Percentiles rank a stretch among this genome's conserved stretches.
Conservation (phyloP, 1,140 invertebrate species). For the Hycleus phaleratus region DNA sequence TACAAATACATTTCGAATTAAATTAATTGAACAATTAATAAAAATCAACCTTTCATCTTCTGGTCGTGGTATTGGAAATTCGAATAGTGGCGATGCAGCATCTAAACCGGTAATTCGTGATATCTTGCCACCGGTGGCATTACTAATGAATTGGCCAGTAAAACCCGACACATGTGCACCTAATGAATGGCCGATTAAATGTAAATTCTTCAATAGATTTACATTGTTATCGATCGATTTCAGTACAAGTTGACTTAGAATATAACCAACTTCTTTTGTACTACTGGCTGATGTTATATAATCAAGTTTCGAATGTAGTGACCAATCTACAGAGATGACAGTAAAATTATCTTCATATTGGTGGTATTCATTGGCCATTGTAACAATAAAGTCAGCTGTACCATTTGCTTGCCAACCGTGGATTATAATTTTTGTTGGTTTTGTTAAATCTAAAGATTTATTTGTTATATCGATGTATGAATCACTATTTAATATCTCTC, state of each 20-base stretch:
- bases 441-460: background rate
- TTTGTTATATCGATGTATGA: background rate
- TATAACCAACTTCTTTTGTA: slow-evolving; percentile 20
- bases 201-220: slow-evolving; percentile 34
- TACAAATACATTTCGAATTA: background rate
- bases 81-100: slow-evolving; percentile 49
- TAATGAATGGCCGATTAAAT: slow-evolving; percentile 53
- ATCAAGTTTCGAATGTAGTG: slow-evolving; percentile 10
- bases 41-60: no score
- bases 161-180: slow-evolving; percentile 52
- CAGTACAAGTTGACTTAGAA: slow-evolving; percentile 27
- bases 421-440: slow-evolving; percentile 1
- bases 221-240: slow-evolving; percentile 34
- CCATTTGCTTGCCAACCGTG: slow-evolving; percentile 1
- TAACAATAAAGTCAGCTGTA: background rate
- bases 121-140: slow-evolving; percentile 42
- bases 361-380: background rate
- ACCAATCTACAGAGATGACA: slow-evolving; percentile 23
- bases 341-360: background rate
- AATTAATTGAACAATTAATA: no score
- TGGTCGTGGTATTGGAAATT: background rate
- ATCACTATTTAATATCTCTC: background rate
- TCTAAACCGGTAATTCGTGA: slow-evolving; percentile 61
- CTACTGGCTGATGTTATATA: slow-evolving; percentile 17
- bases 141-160: slow-evolving; percentile 39